These are phyloP conservation scores for Lathamus discolor DNA, from an alignment of 2,113 vertebrate species.

Conservation along the genomic window DNA sequence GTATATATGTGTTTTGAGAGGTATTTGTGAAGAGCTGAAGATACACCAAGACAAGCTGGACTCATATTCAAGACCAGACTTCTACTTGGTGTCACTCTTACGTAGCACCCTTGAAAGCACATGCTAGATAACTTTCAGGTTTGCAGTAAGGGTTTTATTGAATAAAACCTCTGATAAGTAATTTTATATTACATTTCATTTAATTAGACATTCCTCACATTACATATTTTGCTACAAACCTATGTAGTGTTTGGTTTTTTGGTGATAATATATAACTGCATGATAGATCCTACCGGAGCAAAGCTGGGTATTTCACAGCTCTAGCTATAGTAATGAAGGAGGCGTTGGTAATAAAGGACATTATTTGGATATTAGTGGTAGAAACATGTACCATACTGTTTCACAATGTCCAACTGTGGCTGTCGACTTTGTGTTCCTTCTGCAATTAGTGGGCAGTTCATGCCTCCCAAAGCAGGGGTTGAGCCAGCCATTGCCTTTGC, in stretches of 20 bases:
- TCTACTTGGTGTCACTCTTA: background rate
- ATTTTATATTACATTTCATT: background rate
- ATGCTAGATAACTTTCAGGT: background rate
- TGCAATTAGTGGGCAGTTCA: background rate
- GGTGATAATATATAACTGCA: background rate
- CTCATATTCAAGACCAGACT: background rate
- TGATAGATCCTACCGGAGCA: background rate
- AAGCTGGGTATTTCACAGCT: background rate
- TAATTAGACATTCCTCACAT: background rate
- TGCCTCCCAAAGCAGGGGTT: background rate
- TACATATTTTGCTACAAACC: background rate
- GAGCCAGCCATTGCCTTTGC: background rate
- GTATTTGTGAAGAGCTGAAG: background rate
- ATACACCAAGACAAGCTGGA: background rate
- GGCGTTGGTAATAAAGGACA: background rate
- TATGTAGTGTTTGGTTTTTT: background rate
- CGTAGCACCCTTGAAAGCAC: background rate
- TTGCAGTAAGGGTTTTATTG: background rate
- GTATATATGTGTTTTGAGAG: background rate
- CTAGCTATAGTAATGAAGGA: background rate
- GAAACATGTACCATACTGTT: background rate
- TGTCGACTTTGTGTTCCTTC: background rate
- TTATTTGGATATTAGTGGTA: background rate
- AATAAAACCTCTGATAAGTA: background rate
- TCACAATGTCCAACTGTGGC: fast-evolving